Conservation (phyloP, 2,797 vertebrate species). For the Chelidonichthys spinosus region DNA sequence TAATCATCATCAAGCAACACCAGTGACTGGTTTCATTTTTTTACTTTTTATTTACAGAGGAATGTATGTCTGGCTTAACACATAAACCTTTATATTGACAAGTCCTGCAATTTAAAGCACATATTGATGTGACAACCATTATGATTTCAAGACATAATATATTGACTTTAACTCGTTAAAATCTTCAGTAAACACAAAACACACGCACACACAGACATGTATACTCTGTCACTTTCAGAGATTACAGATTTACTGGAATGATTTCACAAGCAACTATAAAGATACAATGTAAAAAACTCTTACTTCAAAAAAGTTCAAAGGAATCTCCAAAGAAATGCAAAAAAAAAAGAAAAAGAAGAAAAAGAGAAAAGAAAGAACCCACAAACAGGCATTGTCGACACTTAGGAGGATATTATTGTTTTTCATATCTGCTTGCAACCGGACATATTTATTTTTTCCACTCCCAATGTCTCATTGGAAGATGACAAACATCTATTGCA, state of each 20-base stretch:
- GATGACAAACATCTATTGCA: conserved; percentile 86
- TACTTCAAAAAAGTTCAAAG: conserved; percentile 84
- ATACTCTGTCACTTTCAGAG: conserved; percentile 81
- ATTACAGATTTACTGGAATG: conserved; percentile 87
- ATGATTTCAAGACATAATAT: conserved; percentile 87
- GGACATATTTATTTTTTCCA: conserved; percentile 77
- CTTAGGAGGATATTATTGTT: conserved; percentile 85
- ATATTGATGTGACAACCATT: conserved; percentile 86
- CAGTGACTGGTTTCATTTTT: conserved; percentile 55
- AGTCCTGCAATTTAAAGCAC: conserved; percentile 88
- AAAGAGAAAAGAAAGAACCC: conserved; percentile 70
- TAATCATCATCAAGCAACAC: conserved; percentile 45
- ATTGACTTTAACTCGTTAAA: conserved; percentile 82
- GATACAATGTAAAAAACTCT: conserved; percentile 89
- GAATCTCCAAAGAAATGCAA: conserved; percentile 79
- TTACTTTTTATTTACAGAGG: conserved; percentile 88
- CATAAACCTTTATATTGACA: conserved; percentile 85
- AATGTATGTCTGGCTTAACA: conserved; percentile 86
- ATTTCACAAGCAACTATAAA: conserved; percentile 89
- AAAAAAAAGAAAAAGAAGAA: conserved; percentile 72
- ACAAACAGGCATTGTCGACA: conserved; percentile 88
- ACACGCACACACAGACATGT: conserved; percentile 76
- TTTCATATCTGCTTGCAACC: conserved; percentile 82
- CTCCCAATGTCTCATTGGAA: conserved; percentile 84
- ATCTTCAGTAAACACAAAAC: conserved; percentile 82